These are phyloP conservation scores for Fringilla coelebs DNA, from an alignment of 2,797 vertebrate genomes.

Conservation along the genomic window DNA sequence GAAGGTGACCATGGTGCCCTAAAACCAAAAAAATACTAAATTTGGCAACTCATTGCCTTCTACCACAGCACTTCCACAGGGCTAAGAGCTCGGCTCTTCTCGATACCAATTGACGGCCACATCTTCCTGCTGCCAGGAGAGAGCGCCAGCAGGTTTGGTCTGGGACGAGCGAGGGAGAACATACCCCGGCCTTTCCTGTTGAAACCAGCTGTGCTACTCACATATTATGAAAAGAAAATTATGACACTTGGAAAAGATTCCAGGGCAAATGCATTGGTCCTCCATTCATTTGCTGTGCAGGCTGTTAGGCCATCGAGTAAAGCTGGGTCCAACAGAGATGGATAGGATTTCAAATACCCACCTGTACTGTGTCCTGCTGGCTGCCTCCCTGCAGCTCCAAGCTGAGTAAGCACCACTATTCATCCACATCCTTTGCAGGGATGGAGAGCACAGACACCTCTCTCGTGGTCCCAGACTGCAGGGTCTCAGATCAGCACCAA, in stretches of 20 bases:
- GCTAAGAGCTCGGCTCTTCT: not conserved
- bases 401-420: not conserved
- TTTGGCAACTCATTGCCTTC: accelerated
- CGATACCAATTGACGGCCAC: accelerated
- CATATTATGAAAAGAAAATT: not conserved
- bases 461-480: not conserved
- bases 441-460: not conserved
- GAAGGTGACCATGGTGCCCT: not conserved
- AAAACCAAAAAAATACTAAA: not conserved
- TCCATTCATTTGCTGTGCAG: not conserved
- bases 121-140: not conserved
- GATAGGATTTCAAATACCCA: not conserved
- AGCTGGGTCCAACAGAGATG: not conserved
- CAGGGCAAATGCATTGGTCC: not conserved
- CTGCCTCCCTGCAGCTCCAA: not conserved
- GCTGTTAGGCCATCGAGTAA: not conserved
- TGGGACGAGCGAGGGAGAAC: accelerated
- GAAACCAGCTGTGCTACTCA: accelerated
- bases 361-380: accelerated
- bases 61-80: not conserved
- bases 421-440: accelerated
- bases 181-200: not conserved
- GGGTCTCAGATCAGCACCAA: not conserved
- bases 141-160: not conserved
- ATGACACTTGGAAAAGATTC: not conserved